phyloP scores from a whole-genome alignment of 1,140 invertebrate species.

The Meloidogyne chitwoodi region DNA sequence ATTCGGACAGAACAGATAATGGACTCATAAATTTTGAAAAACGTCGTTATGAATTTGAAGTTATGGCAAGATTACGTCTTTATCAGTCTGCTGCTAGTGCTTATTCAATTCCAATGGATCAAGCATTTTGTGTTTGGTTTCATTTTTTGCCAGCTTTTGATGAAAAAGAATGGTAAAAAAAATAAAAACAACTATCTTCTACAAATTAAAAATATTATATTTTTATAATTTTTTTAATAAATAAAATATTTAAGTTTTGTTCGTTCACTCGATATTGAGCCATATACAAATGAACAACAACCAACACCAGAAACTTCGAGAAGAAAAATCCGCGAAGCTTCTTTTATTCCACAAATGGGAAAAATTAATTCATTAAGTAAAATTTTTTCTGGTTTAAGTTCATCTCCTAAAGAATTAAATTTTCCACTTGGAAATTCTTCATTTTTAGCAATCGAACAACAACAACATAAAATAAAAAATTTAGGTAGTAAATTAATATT shows the following conservation, averaged over 20 bases:
- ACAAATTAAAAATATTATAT: too few relatives aligned
- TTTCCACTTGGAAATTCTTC: not conserved
- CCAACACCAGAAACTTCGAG: slow-evolving; percentile 3
- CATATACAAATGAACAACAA: slow-evolving; percentile 11
- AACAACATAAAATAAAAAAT: not conserved
- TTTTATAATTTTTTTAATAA: too few relatives aligned
- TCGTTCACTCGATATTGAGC: slow-evolving; percentile 53
- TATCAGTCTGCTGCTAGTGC: slow-evolving; percentile 94
- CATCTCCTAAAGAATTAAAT: not conserved
- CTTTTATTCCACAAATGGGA: slow-evolving; percentile 5
- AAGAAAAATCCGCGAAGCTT: not conserved
- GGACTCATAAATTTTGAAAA: slow-evolving; percentile 97
- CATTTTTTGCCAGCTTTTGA: slow-evolving; percentile 51
- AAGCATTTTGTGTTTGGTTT: slow-evolving; percentile 59
- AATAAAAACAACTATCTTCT: slow-evolving; percentile 19
- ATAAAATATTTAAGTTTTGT: slow-evolving; percentile 35
- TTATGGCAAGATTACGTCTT: slow-evolving; percentile 88
- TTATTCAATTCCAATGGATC: slow-evolving; percentile 71
- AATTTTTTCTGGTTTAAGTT: not conserved
- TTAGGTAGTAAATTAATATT: not conserved
- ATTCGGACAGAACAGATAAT: slow-evolving; percentile 33
- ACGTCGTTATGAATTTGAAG: slow-evolving; percentile 93
- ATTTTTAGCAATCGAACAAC: not conserved
- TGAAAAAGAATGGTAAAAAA: slow-evolving; percentile 53
- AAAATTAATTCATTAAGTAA: slow-evolving; percentile 1